Evolutionary conservation across 1,140 invertebrate species (phyloP).

Genomic region (Sminthurides bifidus): DNA sequence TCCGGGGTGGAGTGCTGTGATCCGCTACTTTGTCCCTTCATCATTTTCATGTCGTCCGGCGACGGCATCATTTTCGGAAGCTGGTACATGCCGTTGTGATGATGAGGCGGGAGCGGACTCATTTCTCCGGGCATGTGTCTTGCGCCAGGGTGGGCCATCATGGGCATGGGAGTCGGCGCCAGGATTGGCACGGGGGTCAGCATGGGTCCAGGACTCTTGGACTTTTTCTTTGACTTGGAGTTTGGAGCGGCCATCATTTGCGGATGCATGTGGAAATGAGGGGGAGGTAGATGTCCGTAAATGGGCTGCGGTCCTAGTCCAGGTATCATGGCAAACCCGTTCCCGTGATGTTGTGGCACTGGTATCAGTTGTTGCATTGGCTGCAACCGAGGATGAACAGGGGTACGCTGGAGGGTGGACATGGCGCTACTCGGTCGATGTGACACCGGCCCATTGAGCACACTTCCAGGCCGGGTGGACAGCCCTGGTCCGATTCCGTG

Average conservation of each 20-base stretch:
- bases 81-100: slow-evolving; percentile 27
- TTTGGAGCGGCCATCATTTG: slow-evolving; percentile 20
- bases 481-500: slow-evolving; percentile 25
- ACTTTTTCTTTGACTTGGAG: slow-evolving; percentile 29
- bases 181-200: slow-evolving; percentile 28
- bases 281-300: slow-evolving; percentile 32
- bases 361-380: slow-evolving; percentile 29
- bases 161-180: slow-evolving; percentile 31
- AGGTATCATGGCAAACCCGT: slow-evolving; percentile 31
- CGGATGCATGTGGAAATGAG: slow-evolving; percentile 25
- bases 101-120: slow-evolving; percentile 34
- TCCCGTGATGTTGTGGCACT: slow-evolving; percentile 29
- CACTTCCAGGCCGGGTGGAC: slow-evolving; percentile 24
- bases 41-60: slow-evolving; percentile 29
- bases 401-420: slow-evolving; percentile 29
- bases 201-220: slow-evolving; percentile 19
- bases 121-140: slow-evolving; percentile 33
- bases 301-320: slow-evolving; percentile 32
- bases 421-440: slow-evolving; percentile 32
- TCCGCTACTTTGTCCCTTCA: not conserved
- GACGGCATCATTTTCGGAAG: slow-evolving; percentile 14
- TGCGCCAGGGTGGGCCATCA: slow-evolving; percentile 35
- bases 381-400: slow-evolving; percentile 27
- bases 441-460: slow-evolving; percentile 31
- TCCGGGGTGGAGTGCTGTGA: slow-evolving; percentile 8